Percentiles rank a stretch among this genome's conserved stretches.
Evolutionary conservation across 2,113 vertebrate genomes (phyloP).

Genomic region (Crotalus horridus): DNA sequence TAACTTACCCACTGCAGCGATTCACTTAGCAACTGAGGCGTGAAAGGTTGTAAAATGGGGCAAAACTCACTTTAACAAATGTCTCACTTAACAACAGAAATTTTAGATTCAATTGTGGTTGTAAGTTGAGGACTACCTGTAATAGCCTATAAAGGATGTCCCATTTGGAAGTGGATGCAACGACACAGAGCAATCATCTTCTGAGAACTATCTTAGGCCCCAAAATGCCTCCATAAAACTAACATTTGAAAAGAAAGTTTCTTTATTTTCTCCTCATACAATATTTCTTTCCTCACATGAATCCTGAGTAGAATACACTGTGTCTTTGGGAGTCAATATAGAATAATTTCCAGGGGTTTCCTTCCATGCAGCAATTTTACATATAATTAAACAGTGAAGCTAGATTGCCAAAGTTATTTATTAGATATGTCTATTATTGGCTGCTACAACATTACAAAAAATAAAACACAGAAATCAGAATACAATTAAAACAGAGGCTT

Average conservation of each 20-base stretch:
- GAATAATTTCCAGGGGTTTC: no score
- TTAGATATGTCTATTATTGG: background rate
- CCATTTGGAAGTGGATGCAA: background rate
- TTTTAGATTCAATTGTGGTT: no score
- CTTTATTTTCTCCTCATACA: background rate
- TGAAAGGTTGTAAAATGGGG: no score
- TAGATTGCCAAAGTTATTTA: background rate
- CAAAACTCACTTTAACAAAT: no score
- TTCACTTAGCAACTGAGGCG: no score
- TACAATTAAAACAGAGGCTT: background rate
- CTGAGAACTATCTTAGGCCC: background rate
- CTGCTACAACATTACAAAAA: background rate
- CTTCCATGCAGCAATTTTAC: background rate
- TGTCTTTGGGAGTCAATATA: background rate
- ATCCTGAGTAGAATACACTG: background rate
- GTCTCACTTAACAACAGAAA: no score
- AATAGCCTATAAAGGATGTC: background rate
- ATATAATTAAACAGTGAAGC: background rate
- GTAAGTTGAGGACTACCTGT: no score
- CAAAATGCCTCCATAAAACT: background rate
- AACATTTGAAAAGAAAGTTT: background rate
- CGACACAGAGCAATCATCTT: background rate
- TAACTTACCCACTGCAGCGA: no score
- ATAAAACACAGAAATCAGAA: background rate
- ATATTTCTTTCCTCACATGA: background rate